phyloP scores from a whole-genome alignment of 2,113 vertebrate genomes.

The Tachuris rubrigastra region DNA sequence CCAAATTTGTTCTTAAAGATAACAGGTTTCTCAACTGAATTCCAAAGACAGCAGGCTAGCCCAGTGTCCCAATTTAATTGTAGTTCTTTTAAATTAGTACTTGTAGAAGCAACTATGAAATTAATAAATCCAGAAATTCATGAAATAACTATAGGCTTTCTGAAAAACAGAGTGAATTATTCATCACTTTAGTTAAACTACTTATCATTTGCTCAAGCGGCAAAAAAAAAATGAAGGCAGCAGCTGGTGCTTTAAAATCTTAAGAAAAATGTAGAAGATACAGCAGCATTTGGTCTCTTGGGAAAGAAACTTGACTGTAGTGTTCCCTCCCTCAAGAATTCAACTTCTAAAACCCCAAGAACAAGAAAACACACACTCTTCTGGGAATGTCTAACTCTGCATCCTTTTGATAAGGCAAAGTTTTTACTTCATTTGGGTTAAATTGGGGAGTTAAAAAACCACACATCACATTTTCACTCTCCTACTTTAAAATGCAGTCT shows the following conservation, averaged over 20 bases:
- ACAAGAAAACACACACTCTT: background rate
- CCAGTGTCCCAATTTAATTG: background rate
- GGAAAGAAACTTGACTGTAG: slow-evolving; percentile 22
- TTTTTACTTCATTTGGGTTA: slow-evolving; percentile 26
- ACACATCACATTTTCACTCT: slow-evolving; percentile 5
- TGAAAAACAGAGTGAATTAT: slow-evolving; percentile 57
- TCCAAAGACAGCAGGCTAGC: background rate
- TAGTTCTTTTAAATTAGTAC: background rate
- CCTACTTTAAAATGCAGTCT: slow-evolving; percentile 22
- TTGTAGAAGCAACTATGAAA: slow-evolving; percentile 12
- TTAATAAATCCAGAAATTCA: slow-evolving; percentile 48
- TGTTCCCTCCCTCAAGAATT: slow-evolving; percentile 2
- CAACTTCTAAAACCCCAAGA: slow-evolving; percentile 15
- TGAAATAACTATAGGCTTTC: slow-evolving; percentile 42
- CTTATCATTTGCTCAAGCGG: slow-evolving; percentile 48
- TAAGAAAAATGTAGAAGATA: background rate
- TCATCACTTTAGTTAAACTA: slow-evolving; percentile 60
- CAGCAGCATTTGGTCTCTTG: background rate
- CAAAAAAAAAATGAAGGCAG: background rate
- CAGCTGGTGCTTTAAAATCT: slow-evolving; percentile 27
- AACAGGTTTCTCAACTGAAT: background rate
- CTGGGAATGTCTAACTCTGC: slow-evolving; percentile 21
- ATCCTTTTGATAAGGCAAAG: slow-evolving; percentile 25
- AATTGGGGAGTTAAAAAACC: slow-evolving; percentile 25
- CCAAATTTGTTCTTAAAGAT: background rate